A percentile compares a stretch with the other conserved stretches of the same genome.
Evolutionary conservation across 2,113 vertebrate species (phyloP).

Genomic region (Alligator sinensis): DNA sequence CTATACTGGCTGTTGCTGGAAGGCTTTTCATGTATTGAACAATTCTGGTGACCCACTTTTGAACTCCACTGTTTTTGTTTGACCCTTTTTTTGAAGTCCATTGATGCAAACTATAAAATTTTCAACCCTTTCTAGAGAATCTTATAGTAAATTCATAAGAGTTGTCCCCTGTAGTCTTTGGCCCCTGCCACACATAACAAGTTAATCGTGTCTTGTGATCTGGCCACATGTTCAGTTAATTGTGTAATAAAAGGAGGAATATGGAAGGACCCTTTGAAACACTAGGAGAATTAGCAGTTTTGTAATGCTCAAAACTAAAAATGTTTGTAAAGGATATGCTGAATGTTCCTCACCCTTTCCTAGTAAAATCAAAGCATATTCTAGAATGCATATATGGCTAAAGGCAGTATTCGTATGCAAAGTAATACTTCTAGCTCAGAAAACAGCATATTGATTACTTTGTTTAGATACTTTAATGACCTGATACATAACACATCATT

Average conservation of each 20-base stretch:
- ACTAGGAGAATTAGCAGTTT: background rate
- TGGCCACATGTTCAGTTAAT: too few species aligned
- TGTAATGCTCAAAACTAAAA: background rate
- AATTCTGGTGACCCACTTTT: too few species aligned
- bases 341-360: background rate
- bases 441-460: background rate
- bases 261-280: background rate
- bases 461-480: background rate
- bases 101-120: background rate
- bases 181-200: too few species aligned
- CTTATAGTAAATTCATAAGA: background rate
- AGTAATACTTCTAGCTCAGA: background rate
- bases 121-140: too few species aligned
- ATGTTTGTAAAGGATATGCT: background rate
- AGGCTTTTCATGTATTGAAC: background rate
- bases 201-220: too few species aligned
- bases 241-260: background rate
- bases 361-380: background rate
- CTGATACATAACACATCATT: background rate
- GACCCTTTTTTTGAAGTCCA: too few species aligned
- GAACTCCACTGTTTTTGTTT: too few species aligned
- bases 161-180: background rate
- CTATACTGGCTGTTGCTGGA: background rate
- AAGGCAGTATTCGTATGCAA: background rate
- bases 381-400: background rate